phyloP scores from a whole-genome alignment of 2,113 vertebrate genomes.

The Cyanoramphus novaezelandiae region DNA sequence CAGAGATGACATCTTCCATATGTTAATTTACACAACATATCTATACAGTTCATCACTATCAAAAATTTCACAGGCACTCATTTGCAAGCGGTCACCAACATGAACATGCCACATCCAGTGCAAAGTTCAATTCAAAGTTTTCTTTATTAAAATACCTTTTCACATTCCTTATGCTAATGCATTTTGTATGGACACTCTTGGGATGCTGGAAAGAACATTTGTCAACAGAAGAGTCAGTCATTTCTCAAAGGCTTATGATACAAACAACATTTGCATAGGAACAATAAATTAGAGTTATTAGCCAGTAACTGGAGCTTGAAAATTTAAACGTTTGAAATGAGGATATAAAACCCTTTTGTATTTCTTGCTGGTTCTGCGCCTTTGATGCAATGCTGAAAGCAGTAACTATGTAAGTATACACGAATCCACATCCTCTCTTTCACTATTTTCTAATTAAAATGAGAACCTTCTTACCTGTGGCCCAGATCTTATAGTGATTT shows the following conservation, averaged over 20 bases:
- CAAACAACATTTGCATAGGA: slow-evolving; percentile 53
- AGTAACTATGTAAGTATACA: not conserved
- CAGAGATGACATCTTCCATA: not conserved
- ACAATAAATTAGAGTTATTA: slow-evolving; percentile 75
- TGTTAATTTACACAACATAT: not conserved
- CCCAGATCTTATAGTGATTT: not conserved
- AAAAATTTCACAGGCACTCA: not conserved
- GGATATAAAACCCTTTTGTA: not conserved
- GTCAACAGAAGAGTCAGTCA: not conserved
- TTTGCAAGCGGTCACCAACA: not conserved
- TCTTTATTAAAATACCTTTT: slow-evolving; percentile 73
- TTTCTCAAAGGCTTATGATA: slow-evolving; percentile 13
- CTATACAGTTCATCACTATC: not conserved
- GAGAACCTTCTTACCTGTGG: not conserved
- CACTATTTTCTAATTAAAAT: not conserved
- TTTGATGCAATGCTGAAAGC: not conserved
- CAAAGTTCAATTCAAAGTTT: slow-evolving; percentile 67
- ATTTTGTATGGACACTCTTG: not conserved
- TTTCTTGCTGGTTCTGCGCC: slow-evolving; percentile 11
- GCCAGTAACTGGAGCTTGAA: slow-evolving; percentile 42
- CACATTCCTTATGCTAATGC: slow-evolving; percentile 17
- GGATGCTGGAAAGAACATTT: not conserved
- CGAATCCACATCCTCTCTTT: not conserved
- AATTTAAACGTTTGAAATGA: not conserved
- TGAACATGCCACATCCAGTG: slow-evolving; percentile 20